These are phyloP conservation scores for Pachyrhynchus sulphureomaculatus DNA, from an alignment of 1,140 invertebrate species.

Conservation along the genomic window DNA sequence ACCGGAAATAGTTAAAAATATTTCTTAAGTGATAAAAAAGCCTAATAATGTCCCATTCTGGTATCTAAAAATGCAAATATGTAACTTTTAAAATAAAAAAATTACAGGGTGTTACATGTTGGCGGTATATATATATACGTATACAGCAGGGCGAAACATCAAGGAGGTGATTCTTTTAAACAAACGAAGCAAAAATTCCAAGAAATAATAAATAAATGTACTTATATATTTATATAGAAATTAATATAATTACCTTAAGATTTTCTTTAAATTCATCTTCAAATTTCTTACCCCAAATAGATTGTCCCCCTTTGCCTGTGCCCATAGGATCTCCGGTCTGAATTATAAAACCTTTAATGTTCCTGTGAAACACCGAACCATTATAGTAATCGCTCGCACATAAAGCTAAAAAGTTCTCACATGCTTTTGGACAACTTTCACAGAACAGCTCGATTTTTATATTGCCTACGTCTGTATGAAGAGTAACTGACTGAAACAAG, in stretches of 20 bases:
- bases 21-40: too few species aligned
- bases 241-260: conserved; percentile 67
- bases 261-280: conserved; percentile 96
- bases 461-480: conserved; percentile 97
- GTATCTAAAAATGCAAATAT: too few species aligned
- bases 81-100: too few species aligned
- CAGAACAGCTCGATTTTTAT: conserved; percentile 97
- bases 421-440: conserved; percentile 92
- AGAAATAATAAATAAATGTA: too few species aligned
- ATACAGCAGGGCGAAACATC: too few species aligned
- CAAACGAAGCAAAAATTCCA: too few species aligned
- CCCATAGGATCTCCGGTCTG: conserved; percentile 95
- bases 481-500: conserved; percentile 80
- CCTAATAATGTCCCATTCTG: too few species aligned
- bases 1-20: too few species aligned
- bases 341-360: conserved; percentile 98
- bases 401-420: conserved; percentile 97
- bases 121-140: too few species aligned
- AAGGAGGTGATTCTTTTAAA: too few species aligned
- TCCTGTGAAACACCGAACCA: conserved; percentile 90
- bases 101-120: too few species aligned
- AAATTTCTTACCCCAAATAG: conserved; percentile 93
- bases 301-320: conserved; percentile 91
- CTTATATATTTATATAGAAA: background rate
- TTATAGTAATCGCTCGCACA: conserved; percentile 97